Percentiles rank a stretch among this genome's conserved stretches.
phyloP scores from a whole-genome alignment of 2,888 invertebrate genomes.

The Homarus gammarus region DNA sequence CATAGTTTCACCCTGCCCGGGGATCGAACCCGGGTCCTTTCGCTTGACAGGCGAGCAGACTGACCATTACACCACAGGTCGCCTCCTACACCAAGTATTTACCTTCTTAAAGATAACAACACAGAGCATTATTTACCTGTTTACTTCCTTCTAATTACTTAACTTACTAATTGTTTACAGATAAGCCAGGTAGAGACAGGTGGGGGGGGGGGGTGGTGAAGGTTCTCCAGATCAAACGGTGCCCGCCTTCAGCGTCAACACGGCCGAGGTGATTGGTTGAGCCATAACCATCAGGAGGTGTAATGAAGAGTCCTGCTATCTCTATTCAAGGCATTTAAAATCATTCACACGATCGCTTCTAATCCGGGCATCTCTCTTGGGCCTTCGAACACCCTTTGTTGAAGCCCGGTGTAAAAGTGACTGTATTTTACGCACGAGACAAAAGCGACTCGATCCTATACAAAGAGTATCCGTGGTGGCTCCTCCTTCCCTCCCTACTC shows the following conservation, averaged over 20 bases:
- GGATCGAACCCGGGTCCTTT: too few relatives aligned
- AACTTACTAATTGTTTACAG: slow-evolving; percentile 28
- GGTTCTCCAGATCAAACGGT: slow-evolving; percentile 5
- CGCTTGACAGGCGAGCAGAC: too few relatives aligned
- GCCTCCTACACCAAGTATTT: too few relatives aligned
- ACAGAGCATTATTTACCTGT: slow-evolving; percentile 10
- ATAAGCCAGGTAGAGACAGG: too few relatives aligned
- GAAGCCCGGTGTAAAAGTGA: slow-evolving; percentile 36
- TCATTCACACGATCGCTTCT: slow-evolving; percentile 50
- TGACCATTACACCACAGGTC: too few relatives aligned
- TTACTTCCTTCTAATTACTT: slow-evolving; percentile 18
- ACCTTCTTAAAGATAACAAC: too few relatives aligned
- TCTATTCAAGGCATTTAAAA: slow-evolving; percentile 46
- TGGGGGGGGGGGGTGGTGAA: background rate
- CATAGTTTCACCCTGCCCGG: too few relatives aligned
- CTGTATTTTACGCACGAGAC: slow-evolving; percentile 48
- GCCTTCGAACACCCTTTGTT: slow-evolving; percentile 30
- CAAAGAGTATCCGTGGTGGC: slow-evolving; percentile 17
- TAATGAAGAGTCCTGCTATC: slow-evolving; percentile 33
- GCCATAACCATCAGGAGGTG: slow-evolving; percentile 37
- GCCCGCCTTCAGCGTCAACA: slow-evolving; percentile 3
- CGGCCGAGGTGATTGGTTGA: background rate
- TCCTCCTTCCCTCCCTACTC: background rate
- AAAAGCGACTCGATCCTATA: slow-evolving; percentile 47
- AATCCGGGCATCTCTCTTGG: slow-evolving; percentile 29